A percentile compares a stretch with the other conserved stretches of the same genome.
Evolutionary conservation across 2,797 vertebrate species (phyloP).

Genomic region (Aldrovandia affinis): DNA sequence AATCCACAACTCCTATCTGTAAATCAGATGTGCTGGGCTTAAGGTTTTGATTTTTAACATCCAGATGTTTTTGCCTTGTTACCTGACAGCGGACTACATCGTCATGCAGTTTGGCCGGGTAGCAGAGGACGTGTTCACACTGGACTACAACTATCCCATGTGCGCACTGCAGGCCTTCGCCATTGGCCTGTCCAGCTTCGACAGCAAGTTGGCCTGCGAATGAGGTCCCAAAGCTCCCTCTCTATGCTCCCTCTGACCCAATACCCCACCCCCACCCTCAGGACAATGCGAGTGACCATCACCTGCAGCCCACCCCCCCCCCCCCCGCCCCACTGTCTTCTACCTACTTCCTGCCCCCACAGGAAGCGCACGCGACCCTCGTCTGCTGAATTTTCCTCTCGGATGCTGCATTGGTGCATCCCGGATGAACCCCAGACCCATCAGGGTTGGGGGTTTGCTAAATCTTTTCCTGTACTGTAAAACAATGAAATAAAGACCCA

Average conservation of each 20-base stretch:
- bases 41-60: not conserved
- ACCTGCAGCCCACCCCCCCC: not conserved
- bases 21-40: not conserved
- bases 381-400: not conserved
- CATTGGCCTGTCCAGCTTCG: conserved; percentile 95
- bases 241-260: not conserved
- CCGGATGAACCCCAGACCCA: not conserved
- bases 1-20: not conserved
- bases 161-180: conserved; percentile 98
- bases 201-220: conserved; percentile 95
- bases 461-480: no score
- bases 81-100: conserved; percentile 86
- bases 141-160: conserved; percentile 96
- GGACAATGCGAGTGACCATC: conserved; percentile 15
- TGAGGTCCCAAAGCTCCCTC: conserved; percentile 58
- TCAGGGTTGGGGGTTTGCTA: no score
- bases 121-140: conserved; percentile 93
- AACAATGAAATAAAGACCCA: no score
- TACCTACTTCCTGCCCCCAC: not conserved
- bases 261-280: conserved; percentile 3
- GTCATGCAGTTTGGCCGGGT: conserved; percentile 98
- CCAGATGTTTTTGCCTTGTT: not conserved
- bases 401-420: conserved; percentile 15
- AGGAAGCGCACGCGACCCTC: not conserved
- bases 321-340: not conserved